Percentiles rank a stretch among this genome's conserved stretches.
Evolutionary conservation across 2,888 invertebrate genomes (phyloP).

Genomic region (Coenonympha arcania): DNA sequence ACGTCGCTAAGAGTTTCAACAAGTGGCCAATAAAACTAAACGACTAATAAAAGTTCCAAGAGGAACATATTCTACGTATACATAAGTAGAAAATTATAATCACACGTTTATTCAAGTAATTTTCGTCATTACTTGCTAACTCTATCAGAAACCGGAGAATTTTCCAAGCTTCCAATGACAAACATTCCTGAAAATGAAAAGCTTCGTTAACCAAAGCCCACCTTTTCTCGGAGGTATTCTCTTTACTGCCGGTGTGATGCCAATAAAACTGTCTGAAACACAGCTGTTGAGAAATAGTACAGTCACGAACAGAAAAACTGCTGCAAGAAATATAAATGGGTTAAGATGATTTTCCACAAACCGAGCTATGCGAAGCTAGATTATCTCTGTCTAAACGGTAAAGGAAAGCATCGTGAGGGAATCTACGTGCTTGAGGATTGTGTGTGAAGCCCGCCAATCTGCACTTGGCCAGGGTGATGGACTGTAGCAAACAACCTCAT

Average conservation of each 20-base stretch:
- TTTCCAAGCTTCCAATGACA: background rate
- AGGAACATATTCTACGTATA: background rate
- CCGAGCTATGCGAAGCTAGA: background rate
- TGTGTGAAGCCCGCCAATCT: no score
- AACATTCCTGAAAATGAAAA: conserved; percentile 1
- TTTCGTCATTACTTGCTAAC: no score
- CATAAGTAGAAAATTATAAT: no score
- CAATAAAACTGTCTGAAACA: conserved; percentile 20
- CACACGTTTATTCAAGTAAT: no score
- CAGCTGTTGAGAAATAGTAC: conserved; percentile 18
- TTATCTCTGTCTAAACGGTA: no score
- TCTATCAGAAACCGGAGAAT: background rate
- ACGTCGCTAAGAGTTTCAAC: background rate
- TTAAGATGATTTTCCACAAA: background rate
- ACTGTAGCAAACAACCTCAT: no score
- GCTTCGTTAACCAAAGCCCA: background rate
- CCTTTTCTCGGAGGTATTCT: conserved; percentile 1
- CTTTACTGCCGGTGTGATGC: conserved; percentile 5
- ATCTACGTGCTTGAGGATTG: no score
- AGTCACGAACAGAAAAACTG: conserved; percentile 1
- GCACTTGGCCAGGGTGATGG: no score
- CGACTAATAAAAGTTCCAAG: conserved; percentile 5
- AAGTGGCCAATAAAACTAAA: conserved; percentile 10
- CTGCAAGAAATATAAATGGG: background rate
- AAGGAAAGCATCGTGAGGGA: no score